These are phyloP conservation scores for Oncorhynchus tshawytscha DNA, from an alignment of 2,113 vertebrate species.

Conservation along the genomic window DNA sequence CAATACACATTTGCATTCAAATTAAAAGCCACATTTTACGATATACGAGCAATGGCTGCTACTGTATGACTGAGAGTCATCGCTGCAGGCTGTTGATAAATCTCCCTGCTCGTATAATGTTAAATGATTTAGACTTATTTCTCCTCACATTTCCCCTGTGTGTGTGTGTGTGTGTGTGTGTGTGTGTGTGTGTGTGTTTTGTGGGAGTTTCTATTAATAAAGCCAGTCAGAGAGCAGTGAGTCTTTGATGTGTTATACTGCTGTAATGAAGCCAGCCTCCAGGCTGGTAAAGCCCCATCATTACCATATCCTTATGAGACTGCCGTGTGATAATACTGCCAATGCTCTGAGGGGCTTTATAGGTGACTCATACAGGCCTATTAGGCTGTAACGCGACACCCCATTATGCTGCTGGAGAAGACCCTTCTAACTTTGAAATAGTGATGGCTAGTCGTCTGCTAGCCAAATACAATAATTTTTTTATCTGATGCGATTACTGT, in stretches of 20 bases:
- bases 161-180: not conserved
- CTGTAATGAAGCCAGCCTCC: conserved; percentile 55
- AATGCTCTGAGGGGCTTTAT: conserved; percentile 16
- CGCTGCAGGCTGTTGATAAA: conserved; percentile 5
- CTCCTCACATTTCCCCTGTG: not conserved
- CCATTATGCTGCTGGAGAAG: conserved; percentile 21
- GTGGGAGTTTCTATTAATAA: conserved; percentile 50
- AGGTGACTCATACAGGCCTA: conserved; percentile 1
- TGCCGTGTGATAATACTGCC: conserved; percentile 59
- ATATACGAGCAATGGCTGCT: conserved; percentile 12
- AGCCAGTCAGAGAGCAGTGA: conserved; percentile 47
- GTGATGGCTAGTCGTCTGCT: not conserved
- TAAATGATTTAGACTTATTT: conserved; percentile 10
- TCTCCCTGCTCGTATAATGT: not conserved
- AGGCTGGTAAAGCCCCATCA: conserved; percentile 59
- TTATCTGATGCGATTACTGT: not conserved
- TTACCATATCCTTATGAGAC: conserved; percentile 60
- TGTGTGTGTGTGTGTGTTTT: conserved; percentile 7
- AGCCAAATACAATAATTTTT: not conserved
- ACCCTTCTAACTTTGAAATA: conserved; percentile 5
- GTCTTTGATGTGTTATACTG: conserved; percentile 63
- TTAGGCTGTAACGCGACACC: conserved; percentile 33
- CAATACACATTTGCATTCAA: not conserved
- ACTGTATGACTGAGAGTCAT: conserved; percentile 2
- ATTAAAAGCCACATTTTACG: not conserved